A percentile compares a stretch with the other conserved stretches of the same genome.
These are phyloP conservation scores for Ahaetulla prasina DNA, from an alignment of 2,113 vertebrate genomes.

Conservation along the genomic window DNA sequence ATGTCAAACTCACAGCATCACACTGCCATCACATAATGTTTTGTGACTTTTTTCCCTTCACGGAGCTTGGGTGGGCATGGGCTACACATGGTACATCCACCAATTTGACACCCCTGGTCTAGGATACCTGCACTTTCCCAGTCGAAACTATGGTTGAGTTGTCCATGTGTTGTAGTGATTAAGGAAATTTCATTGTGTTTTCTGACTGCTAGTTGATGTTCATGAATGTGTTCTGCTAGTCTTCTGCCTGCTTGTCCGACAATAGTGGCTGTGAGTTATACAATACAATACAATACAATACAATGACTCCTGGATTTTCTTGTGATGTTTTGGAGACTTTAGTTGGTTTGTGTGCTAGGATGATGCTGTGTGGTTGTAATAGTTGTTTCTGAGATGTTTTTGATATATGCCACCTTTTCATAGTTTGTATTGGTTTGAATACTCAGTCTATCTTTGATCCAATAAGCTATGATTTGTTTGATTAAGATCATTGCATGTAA, in stretches of 20 bases:
- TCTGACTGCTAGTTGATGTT: neutral
- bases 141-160: neutral
- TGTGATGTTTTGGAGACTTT: constrained; percentile 38
- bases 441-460: neutral
- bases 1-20: too few relatives aligned
- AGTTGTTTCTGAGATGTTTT: constrained; percentile 30
- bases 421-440: constrained; percentile 15
- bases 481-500: neutral
- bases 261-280: too few relatives aligned
- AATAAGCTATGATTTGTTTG: neutral
- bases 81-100: too few relatives aligned
- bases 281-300: too few relatives aligned
- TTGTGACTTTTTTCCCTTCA: too few relatives aligned
- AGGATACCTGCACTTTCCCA: neutral
- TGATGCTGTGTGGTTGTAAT: neutral
- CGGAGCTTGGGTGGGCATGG: too few relatives aligned
- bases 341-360: constrained; percentile 19
- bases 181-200: neutral
- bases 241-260: neutral
- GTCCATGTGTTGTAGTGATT: neutral
- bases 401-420: constrained; percentile 26
- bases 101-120: neutral
- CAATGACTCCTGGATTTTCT: neutral
- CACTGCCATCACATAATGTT: too few relatives aligned
- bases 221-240: neutral